Evolutionary conservation across 2,113 vertebrate species (phyloP), one percentile per base, ranked within the genome.

Genomic region (Spea multiplicata): DNA sequence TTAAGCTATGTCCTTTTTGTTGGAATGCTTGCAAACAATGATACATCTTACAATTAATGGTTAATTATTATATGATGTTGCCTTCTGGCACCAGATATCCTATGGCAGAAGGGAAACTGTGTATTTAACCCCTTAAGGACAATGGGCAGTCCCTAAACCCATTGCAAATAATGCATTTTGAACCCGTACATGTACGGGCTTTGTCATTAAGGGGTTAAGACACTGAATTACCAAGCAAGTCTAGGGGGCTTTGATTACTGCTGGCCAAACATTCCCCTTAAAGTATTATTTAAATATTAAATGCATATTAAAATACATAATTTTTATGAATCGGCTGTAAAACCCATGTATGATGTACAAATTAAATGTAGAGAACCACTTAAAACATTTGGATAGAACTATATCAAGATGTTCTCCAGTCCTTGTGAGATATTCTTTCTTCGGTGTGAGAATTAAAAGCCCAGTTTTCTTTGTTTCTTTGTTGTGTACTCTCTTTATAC

Each of bases 11-110:
- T 45, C 66, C 75, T 64, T 69, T 46, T 6, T 45, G 52, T 53
- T 44, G 67, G 70, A 77, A 77, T 70, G 46, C 53, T 67, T 59
- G 75, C 52, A 70, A 77, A 77, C 70, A 77, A 71, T 77, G 70
- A 61, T 77, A 69, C 61, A 55, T 67, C 30, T 77, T 75, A 77
- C 45, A 77, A 70, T 62, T 70, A 70, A 55, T 70, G 67, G 75
- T 55, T 62, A 70, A 66, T 76, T 61, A 71, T 77, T 66, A 71
- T 70, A 68, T 77, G 53, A 46, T 16, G 9, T 46, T 62, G 75
- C 66, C 53, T 50, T 70, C 53, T 71, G 67, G 66, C 75, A 62
- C 66, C 57, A 62, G 13, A 67, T 6, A 17, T 17, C 5, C 30
- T 30, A 67, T 46, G 48, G 16, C 70, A 71, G n/a, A 30, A 70